Conservation (phyloP, 1,140 invertebrate genomes). For the Drosophila arawakana region DNA sequence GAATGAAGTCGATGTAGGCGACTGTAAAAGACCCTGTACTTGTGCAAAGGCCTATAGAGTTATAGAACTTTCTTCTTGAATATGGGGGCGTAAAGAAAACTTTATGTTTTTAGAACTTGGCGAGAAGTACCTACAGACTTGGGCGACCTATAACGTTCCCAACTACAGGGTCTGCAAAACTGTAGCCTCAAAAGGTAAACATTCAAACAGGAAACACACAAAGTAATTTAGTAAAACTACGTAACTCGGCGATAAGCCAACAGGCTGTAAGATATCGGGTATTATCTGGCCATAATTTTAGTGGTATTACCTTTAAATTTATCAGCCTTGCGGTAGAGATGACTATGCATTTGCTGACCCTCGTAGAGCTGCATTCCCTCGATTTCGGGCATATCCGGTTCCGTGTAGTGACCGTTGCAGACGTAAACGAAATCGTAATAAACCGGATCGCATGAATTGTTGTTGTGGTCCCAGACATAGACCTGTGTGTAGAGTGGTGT, state of each 20-base stretch:
- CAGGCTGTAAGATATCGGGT: not conserved
- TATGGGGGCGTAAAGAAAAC: too few relatives aligned
- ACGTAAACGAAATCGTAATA: slow-evolving; percentile 93
- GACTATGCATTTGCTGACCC: slow-evolving; percentile 92
- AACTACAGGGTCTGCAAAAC: too few relatives aligned
- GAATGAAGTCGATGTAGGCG: too few relatives aligned
- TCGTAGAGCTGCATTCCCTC: slow-evolving; percentile 88
- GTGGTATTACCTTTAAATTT: slow-evolving; percentile 86
- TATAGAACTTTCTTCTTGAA: too few relatives aligned
- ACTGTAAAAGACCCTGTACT: too few relatives aligned
- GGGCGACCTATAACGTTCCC: too few relatives aligned
- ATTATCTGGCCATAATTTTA: slow-evolving; percentile 26
- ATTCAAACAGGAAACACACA: too few relatives aligned
- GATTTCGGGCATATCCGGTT: slow-evolving; percentile 87
- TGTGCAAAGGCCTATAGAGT: too few relatives aligned
- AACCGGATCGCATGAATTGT: slow-evolving; percentile 85
- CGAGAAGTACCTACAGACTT: too few relatives aligned
- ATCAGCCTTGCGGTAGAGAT: slow-evolving; percentile 93
- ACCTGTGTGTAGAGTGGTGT: slow-evolving; percentile 46
- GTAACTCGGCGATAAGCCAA: not conserved
- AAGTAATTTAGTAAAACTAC: too few relatives aligned
- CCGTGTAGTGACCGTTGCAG: slow-evolving; percentile 94
- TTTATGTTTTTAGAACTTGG: too few relatives aligned
- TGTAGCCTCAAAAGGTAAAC: too few relatives aligned
- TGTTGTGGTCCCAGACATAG: slow-evolving; percentile 86